Conservation (phyloP, 2,888 invertebrate species). For the Meiosimyza decipiens region DNA sequence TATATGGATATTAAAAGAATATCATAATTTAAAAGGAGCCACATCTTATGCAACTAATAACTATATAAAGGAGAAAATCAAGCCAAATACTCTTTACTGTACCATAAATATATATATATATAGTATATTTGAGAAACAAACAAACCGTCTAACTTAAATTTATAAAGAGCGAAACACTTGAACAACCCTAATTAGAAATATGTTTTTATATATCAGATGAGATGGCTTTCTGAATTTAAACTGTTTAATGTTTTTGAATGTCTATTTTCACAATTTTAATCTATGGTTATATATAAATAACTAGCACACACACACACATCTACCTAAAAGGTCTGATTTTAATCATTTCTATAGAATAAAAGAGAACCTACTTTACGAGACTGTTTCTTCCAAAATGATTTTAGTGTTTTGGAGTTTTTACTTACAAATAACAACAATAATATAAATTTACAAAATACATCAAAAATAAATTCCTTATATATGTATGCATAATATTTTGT, state of each 20-base stretch:
- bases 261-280: background rate
- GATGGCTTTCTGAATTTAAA: background rate
- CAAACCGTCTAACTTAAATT: background rate
- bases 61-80: too few relatives aligned
- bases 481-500: too few relatives aligned
- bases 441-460: too few relatives aligned
- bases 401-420: conserved; percentile 16
- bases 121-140: background rate
- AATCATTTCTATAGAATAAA: conserved; percentile 12
- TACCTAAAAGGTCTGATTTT: conserved; percentile 25
- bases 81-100: too few relatives aligned
- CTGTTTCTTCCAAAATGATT: conserved; percentile 17
- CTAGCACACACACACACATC: conserved; percentile 11
- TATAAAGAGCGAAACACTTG: background rate
- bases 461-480: too few relatives aligned
- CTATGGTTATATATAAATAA: background rate
- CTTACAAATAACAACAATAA: background rate
- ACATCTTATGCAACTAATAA: too few relatives aligned
- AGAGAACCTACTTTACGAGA: conserved; percentile 7
- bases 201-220: background rate
- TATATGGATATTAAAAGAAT: too few relatives aligned
- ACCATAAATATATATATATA: background rate
- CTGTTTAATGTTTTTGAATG: background rate
- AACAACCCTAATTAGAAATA: background rate
- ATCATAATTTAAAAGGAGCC: too few relatives aligned